Evolutionary conservation across 2,888 invertebrate genomes (phyloP).

Genomic region (Sphaerophoria taeniata): DNA sequence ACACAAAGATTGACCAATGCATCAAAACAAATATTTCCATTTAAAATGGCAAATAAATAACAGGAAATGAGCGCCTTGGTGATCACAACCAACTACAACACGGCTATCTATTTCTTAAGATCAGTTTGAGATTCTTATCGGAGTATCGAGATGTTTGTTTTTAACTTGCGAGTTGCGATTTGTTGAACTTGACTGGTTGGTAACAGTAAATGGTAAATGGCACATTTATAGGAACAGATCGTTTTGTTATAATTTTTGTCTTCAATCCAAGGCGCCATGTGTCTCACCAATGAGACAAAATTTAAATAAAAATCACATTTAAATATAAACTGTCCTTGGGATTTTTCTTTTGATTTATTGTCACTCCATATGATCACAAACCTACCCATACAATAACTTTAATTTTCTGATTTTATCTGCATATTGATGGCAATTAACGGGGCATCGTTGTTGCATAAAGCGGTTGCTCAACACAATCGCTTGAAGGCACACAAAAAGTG

Average conservation of each 20-base stretch:
- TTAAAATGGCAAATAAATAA: slow-evolving; percentile 59
- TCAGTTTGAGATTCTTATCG: slow-evolving; percentile 59
- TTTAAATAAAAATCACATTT: slow-evolving; percentile 72
- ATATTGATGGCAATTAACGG: slow-evolving; percentile 73
- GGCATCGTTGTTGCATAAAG: slow-evolving; percentile 51
- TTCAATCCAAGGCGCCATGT: slow-evolving; percentile 60
- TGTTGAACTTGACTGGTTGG: slow-evolving; percentile 20
- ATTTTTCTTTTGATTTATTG: slow-evolving; percentile 69
- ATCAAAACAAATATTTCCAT: slow-evolving; percentile 30
- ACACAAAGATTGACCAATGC: neutral
- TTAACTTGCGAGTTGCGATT: no score
- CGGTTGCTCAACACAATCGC: slow-evolving; percentile 48
- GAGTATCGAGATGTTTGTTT: slow-evolving; percentile 46
- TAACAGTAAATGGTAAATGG: no score
- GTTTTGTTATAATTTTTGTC: neutral
- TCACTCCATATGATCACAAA: slow-evolving; percentile 73
- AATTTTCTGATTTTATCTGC: slow-evolving; percentile 67
- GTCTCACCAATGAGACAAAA: slow-evolving; percentile 44
- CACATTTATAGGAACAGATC: neutral
- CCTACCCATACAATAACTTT: slow-evolving; percentile 22
- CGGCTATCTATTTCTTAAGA: slow-evolving; percentile 46
- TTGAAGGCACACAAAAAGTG: slow-evolving; percentile 33
- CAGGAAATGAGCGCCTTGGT: slow-evolving; percentile 66
- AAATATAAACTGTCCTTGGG: slow-evolving; percentile 28
- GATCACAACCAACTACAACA: slow-evolving; percentile 23